Percentiles rank a stretch among this genome's conserved stretches.
phyloP scores from a whole-genome alignment of 2,113 vertebrate species.

The Herpetotheres cachinnans region DNA sequence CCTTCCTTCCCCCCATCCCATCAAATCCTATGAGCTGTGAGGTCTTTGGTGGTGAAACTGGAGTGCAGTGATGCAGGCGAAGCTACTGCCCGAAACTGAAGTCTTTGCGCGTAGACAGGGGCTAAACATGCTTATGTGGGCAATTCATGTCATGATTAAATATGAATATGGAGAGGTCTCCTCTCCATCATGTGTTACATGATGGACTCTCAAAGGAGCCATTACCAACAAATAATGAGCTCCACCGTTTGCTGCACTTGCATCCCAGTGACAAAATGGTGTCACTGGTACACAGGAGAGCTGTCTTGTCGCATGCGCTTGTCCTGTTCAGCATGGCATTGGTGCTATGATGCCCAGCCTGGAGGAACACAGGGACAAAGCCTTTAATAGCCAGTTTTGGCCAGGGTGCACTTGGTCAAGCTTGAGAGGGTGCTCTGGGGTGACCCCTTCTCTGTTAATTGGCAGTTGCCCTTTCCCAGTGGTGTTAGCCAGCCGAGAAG shows the following conservation, averaged over 20 bases:
- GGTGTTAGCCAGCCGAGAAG: rapidly evolving
- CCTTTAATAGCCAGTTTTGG: background rate
- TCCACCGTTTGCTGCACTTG: background rate
- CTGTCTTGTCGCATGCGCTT: rapidly evolving
- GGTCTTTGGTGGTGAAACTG: background rate
- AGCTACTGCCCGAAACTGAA: background rate
- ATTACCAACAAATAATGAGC: background rate
- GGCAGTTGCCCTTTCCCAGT: background rate
- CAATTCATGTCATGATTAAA: background rate
- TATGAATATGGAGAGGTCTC: conserved; percentile 5
- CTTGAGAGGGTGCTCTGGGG: background rate
- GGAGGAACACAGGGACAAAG: background rate
- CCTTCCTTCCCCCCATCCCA: background rate
- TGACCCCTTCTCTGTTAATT: background rate
- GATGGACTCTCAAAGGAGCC: conserved; percentile 14
- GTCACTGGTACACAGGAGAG: conserved; percentile 37
- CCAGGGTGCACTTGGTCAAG: background rate
- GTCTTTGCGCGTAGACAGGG: background rate
- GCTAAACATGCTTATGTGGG: background rate
- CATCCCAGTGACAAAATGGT: conserved; percentile 53
- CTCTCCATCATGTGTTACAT: background rate
- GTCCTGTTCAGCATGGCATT: rapidly evolving
- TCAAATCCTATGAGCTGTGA: background rate
- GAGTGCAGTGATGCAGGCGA: background rate
- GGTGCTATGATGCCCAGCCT: background rate